Percentiles rank a stretch among this genome's conserved stretches.
These are phyloP conservation scores for Lethenteron camtschaticum DNA, from an alignment of 2,113 vertebrate genomes.

Conservation along the genomic window DNA sequence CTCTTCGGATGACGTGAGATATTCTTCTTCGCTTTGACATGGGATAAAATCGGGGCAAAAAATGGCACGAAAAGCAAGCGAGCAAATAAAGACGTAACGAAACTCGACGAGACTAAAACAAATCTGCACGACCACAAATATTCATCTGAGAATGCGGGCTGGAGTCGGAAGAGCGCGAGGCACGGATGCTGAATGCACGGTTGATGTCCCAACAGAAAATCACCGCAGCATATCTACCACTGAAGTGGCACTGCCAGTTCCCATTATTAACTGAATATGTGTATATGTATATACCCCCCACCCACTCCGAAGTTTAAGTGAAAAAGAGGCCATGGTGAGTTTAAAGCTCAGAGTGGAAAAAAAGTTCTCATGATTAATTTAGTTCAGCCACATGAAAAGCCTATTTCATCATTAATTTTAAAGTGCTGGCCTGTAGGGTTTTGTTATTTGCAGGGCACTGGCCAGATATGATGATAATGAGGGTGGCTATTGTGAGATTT, in stretches of 20 bases:
- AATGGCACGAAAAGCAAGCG: no score
- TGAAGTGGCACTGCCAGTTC: no score
- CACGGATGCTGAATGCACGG: neutral
- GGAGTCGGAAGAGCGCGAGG: neutral
- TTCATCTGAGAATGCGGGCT: neutral
- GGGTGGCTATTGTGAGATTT: neutral
- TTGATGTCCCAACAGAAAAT: neutral
- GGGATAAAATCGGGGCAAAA: no score
- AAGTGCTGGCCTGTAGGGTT: neutral
- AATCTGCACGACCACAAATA: neutral
- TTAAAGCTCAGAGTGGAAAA: neutral
- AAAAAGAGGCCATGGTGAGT: neutral
- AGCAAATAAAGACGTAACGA: no score
- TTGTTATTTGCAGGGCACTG: neutral
- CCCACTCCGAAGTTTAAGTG: neutral
- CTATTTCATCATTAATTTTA: neutral
- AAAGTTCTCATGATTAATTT: neutral
- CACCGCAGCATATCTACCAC: neutral
- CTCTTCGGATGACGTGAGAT: no score
- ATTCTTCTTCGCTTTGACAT: no score
- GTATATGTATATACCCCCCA: neutral
- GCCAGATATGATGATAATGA: neutral
- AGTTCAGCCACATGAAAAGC: neutral
- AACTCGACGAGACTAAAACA: neutral
- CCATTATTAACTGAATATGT: neutral